These are phyloP conservation scores for Microctenopoma stevenorrisi DNA, from an alignment of 2,797 vertebrate genomes.

Conservation along the genomic window DNA sequence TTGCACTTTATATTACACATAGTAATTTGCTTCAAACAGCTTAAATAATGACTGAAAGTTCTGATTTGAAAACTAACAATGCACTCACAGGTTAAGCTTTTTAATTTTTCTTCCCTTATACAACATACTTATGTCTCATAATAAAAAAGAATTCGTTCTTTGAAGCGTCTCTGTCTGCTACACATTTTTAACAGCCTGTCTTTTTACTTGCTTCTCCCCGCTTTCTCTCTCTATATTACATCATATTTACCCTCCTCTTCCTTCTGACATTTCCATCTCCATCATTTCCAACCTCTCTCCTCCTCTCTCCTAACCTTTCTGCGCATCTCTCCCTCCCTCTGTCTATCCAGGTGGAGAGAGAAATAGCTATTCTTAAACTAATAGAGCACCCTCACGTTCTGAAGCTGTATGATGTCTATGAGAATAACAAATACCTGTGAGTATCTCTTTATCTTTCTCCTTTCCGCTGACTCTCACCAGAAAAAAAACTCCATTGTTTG, in stretches of 20 bases:
- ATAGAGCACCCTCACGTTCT: constrained; percentile 95
- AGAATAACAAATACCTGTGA: constrained; percentile 98
- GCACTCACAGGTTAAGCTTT: not conserved
- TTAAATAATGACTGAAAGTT: not conserved
- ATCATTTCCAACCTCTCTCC: constrained; percentile 30
- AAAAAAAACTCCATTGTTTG: constrained; percentile 4
- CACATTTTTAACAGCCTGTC: constrained; percentile 1
- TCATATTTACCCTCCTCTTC: constrained; percentile 8
- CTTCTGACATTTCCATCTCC: constrained; percentile 42
- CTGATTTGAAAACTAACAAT: not conserved
- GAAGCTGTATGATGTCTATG: constrained; percentile 94
- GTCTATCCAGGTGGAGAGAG: constrained; percentile 90
- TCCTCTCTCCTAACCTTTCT: constrained; percentile 41
- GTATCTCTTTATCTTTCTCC: constrained; percentile 71
- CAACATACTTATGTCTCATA: not conserved
- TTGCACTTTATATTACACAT: not conserved
- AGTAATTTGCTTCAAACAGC: not conserved
- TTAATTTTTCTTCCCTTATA: not conserved
- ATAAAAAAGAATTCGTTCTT: not conserved
- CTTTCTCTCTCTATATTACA: constrained; percentile 1
- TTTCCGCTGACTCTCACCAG: constrained; percentile 22
- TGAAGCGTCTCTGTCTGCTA: not conserved
- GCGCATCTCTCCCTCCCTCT: constrained; percentile 22
- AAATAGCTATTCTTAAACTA: constrained; percentile 96
- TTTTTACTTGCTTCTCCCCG: not conserved